Evolutionary conservation across 2,797 vertebrate species (phyloP).

Genomic region (Coilia nasus): DNA sequence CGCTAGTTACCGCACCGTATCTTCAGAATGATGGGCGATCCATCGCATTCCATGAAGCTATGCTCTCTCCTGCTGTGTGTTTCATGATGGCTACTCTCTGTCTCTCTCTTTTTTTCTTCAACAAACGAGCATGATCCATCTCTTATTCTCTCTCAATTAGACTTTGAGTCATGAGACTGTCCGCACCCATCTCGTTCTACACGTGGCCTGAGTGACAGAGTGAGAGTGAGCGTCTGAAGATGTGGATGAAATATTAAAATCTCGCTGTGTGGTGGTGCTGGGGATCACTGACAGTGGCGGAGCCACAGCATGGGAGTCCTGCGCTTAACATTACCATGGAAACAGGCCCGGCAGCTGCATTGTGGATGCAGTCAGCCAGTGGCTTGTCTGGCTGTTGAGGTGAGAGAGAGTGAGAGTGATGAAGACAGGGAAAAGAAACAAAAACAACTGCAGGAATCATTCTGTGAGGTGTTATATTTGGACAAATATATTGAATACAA

Average conservation of each 20-base stretch:
- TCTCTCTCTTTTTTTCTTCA: neutral
- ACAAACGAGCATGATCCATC: neutral
- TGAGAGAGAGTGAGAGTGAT: neutral
- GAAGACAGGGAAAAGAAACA: neutral
- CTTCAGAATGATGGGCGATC: neutral
- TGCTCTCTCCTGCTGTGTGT: conserved; percentile 8
- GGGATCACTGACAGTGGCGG: conserved; percentile 30
- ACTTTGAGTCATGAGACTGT: neutral
- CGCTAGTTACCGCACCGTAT: neutral
- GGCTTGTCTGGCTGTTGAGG: conserved; percentile 36
- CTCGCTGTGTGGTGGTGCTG: conserved; percentile 26
- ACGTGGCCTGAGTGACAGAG: neutral
- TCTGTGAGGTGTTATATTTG: neutral
- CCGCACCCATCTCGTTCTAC: neutral
- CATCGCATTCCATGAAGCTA: neutral
- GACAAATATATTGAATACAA: no score
- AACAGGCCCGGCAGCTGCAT: conserved; percentile 45
- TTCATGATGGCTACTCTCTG: neutral
- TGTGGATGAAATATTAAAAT: conserved; percentile 42
- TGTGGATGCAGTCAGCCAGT: conserved; percentile 33
- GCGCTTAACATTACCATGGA: conserved; percentile 58
- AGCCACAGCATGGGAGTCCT: conserved; percentile 44
- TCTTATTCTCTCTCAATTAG: neutral
- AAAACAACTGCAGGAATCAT: neutral
- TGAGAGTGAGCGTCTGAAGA: neutral